A percentile compares a stretch with the other conserved stretches of the same genome.
phyloP scores from a whole-genome alignment of 2,797 vertebrate genomes.

The Podarcis lilfordi region DNA sequence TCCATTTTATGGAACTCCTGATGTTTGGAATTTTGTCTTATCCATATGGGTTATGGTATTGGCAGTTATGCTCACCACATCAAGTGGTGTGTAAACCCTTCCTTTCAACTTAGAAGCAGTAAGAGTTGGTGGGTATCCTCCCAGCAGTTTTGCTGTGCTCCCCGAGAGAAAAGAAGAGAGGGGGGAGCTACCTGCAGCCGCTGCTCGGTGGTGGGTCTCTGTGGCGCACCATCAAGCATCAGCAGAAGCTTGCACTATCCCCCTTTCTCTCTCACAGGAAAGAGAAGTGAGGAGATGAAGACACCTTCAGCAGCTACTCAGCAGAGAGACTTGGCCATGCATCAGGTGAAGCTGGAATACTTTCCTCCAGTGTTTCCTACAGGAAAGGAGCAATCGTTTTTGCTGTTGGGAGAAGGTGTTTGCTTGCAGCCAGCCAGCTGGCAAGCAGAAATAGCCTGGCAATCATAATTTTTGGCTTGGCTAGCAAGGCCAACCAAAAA shows the following conservation, averaged over 20 bases:
- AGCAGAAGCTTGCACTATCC: background rate
- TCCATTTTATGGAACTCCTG: slow-evolving; percentile 16
- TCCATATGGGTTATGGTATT: background rate
- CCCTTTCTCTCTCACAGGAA: background rate
- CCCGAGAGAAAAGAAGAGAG: background rate
- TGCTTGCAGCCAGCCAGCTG: background rate
- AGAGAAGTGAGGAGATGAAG: background rate
- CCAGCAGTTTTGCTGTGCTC: background rate
- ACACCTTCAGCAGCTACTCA: background rate
- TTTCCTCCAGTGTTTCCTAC: background rate
- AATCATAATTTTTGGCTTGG: background rate
- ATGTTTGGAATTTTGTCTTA: background rate
- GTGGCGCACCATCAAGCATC: background rate
- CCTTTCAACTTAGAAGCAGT: background rate
- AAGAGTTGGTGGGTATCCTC: background rate
- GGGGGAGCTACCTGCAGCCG: background rate
- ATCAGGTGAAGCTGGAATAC: background rate
- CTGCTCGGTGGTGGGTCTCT: background rate
- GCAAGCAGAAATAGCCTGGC: background rate
- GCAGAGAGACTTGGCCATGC: background rate
- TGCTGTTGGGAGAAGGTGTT: background rate
- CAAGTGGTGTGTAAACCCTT: background rate
- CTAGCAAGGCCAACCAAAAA: background rate
- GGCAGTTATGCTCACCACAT: background rate
- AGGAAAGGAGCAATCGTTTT: background rate